A percentile compares a stretch with the other conserved stretches of the same genome.
Evolutionary conservation across 2,888 invertebrate species (phyloP).

Genomic region (Drosophila gaucha): DNA sequence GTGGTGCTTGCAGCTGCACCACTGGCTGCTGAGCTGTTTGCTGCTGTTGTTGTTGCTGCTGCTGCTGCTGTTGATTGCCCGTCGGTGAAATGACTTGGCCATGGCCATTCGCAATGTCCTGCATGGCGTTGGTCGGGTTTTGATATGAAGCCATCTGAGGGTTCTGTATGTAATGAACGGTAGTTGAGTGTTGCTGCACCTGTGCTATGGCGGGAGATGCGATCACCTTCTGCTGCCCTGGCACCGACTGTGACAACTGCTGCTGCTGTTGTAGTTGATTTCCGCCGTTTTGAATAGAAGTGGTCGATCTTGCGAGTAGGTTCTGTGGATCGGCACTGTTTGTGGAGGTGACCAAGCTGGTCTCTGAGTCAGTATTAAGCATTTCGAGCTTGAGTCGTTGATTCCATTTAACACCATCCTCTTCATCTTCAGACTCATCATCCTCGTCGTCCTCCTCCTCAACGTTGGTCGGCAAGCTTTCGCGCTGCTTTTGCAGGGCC

Average conservation of each 20-base stretch:
- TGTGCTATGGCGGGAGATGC: conserved; percentile 61
- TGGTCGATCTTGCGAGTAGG: conserved; percentile 82
- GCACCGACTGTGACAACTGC: conserved; percentile 54
- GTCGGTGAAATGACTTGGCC: conserved; percentile 72
- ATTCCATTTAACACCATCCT: conserved; percentile 67
- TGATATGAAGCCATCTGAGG: conserved; percentile 74
- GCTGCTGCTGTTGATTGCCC: conserved; percentile 58
- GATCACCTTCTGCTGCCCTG: conserved; percentile 66
- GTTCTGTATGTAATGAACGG: conserved; percentile 75
- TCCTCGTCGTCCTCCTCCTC: conserved; percentile 83
- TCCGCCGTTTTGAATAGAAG: conserved; percentile 78
- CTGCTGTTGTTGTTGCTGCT: conserved; percentile 58
- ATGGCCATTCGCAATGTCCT: conserved; percentile 64
- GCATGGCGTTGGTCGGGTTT: conserved; percentile 47
- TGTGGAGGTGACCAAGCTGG: conserved; percentile 79
- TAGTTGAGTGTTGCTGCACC: conserved; percentile 61
- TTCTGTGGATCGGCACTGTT: conserved; percentile 85
- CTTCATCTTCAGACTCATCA: conserved; percentile 82
- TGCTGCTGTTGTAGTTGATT: conserved; percentile 51
- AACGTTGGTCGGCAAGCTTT: conserved; percentile 83
- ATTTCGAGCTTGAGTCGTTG: conserved; percentile 64
- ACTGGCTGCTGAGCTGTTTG: conserved; percentile 43
- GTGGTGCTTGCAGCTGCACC: conserved; percentile 48
- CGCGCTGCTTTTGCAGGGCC: conserved; percentile 86
- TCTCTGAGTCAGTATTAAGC: conserved; percentile 71